Percentiles rank a stretch among this genome's conserved stretches.
These are phyloP conservation scores for Chroicocephalus ridibundus DNA, from an alignment of 2,113 vertebrate species.

Conservation along the genomic window DNA sequence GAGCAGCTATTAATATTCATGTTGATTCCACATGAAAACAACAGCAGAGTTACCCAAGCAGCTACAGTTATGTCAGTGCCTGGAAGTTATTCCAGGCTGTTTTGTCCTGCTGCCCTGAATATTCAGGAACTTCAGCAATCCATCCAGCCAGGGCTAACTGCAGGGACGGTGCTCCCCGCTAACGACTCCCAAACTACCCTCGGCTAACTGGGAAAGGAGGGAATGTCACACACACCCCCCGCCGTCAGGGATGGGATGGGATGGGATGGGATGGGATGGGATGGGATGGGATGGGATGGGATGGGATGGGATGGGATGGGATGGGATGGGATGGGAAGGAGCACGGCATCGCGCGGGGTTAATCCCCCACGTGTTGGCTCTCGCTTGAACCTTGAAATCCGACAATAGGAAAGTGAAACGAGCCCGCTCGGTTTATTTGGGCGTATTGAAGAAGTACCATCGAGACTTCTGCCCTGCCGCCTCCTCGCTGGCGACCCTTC, in stretches of 20 bases:
- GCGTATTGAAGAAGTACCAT: neutral
- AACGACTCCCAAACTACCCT: neutral
- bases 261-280: neutral
- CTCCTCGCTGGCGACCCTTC: neutral
- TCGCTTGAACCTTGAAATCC: neutral
- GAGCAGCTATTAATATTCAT: slow-evolving; percentile 39
- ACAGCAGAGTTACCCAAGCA: neutral
- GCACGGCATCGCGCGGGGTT: neutral
- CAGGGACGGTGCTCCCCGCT: neutral
- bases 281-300: neutral
- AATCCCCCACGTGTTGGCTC: slow-evolving; percentile 4
- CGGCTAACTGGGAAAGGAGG: neutral
- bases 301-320: neutral
- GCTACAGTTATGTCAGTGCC: slow-evolving; percentile 26
- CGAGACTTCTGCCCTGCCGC: neutral
- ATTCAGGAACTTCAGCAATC: slow-evolving; percentile 15
- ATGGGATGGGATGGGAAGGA: neutral
- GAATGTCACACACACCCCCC: neutral
- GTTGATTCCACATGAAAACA: slow-evolving; percentile 20
- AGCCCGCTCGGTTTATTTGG: neutral
- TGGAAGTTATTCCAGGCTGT: slow-evolving; percentile 38
- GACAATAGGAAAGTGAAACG: slow-evolving; percentile 15
- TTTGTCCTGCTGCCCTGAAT: slow-evolving; percentile 36
- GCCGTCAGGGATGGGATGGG: neutral
- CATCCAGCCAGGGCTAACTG: neutral